Conservation (phyloP, 2,113 vertebrate genomes). For the Fulica atra region DNA sequence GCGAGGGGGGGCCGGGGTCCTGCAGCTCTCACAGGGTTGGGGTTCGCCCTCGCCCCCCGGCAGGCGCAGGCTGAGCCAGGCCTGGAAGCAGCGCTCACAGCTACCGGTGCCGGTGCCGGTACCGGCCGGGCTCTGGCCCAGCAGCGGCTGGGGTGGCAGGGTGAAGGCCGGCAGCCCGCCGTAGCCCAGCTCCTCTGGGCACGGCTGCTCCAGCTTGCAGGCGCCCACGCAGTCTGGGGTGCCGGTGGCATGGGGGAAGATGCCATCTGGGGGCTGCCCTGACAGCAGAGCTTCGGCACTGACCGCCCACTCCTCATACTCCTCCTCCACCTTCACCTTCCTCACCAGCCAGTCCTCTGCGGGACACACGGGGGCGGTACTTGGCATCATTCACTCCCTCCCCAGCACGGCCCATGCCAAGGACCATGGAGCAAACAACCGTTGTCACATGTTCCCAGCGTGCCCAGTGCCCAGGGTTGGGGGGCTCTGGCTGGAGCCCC, state of each 20-base stretch:
- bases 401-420: accelerated
- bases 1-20: conserved; percentile 29
- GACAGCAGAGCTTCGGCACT: neutral
- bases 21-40: neutral
- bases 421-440: too few species aligned
- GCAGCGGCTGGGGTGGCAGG: conserved; percentile 1
- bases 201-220: conserved; percentile 60
- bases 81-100: conserved; percentile 13
- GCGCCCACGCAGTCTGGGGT: neutral
- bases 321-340: conserved; percentile 76
- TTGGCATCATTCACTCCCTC: neutral
- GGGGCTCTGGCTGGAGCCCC: neutral
- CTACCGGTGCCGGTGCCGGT: neutral
- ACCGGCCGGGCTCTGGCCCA: neutral
- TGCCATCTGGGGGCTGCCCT: neutral
- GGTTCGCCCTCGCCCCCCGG: accelerated
- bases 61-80: conserved; percentile 19
- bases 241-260: neutral
- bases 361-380: neutral
- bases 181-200: neutral
- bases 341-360: conserved; percentile 72
- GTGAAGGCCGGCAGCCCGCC: neutral
- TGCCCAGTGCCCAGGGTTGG: neutral
- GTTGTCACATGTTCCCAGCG: neutral
- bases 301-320: conserved; percentile 31